phyloP scores from a whole-genome alignment of 2,113 vertebrate genomes.

The zebrafish (Danio rerio) region GRCz12tu NC_133191.1:400501-401000 shows the following conservation, averaged over 20 bases:
- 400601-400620: no score
- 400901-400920: background rate
- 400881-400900: background rate
- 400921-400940: background rate
- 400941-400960: conserved; percentile 75
- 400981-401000: conserved; percentile 73
- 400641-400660: no score
- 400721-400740: conserved; percentile 64
- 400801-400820: conserved; percentile 72
- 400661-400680: no score
- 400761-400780: conserved; percentile 75
- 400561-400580: no score
- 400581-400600: no score
- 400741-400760: conserved; percentile 72
- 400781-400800: conserved; percentile 70
- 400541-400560: no score
- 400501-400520: no score
- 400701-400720: conserved; percentile 51
- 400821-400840: conserved; percentile 51
- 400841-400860: conserved; percentile 18
- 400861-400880: background rate
- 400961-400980: conserved; percentile 72
- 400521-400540: no score
- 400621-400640: no score
- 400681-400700: no score